phyloP scores from a whole-genome alignment of 2,888 invertebrate species.

The Chirona hameri region DNA sequence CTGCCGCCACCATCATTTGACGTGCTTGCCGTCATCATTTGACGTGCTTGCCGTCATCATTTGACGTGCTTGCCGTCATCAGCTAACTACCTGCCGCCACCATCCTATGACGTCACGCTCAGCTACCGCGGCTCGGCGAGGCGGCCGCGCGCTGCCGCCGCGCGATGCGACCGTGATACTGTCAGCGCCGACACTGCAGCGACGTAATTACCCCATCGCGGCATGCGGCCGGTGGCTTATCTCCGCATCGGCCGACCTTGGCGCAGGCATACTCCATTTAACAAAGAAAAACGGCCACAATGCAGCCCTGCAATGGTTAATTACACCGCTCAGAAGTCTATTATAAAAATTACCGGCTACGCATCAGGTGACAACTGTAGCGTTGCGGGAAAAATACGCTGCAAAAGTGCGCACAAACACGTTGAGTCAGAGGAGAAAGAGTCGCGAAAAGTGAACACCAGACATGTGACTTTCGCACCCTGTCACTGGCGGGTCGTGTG shows the following conservation, averaged over 20 bases:
- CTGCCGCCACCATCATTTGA: too few relatives aligned
- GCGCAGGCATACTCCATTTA: background rate
- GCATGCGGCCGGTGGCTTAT: background rate
- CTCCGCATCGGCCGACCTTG: background rate
- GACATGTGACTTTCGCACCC: conserved; percentile 24
- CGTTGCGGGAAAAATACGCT: background rate
- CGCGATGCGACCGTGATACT: background rate
- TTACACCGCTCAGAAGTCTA: background rate
- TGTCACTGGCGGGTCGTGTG: background rate
- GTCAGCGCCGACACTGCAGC: background rate
- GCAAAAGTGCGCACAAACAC: conserved; percentile 11
- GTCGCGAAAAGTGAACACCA: background rate
- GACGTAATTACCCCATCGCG: background rate
- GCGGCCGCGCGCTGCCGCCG: background rate
- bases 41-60: too few relatives aligned
- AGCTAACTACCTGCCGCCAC: too few relatives aligned
- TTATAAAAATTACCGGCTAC: conserved; percentile 9
- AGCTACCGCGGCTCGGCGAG: background rate
- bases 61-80: background rate
- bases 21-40: too few relatives aligned
- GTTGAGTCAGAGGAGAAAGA: background rate
- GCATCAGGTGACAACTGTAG: conserved; percentile 24
- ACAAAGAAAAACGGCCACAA: background rate
- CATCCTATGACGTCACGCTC: background rate
- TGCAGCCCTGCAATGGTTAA: background rate